These are phyloP conservation scores for Nilaparvata lugens DNA, from an alignment of 1,140 invertebrate species.

Conservation along the genomic window DNA sequence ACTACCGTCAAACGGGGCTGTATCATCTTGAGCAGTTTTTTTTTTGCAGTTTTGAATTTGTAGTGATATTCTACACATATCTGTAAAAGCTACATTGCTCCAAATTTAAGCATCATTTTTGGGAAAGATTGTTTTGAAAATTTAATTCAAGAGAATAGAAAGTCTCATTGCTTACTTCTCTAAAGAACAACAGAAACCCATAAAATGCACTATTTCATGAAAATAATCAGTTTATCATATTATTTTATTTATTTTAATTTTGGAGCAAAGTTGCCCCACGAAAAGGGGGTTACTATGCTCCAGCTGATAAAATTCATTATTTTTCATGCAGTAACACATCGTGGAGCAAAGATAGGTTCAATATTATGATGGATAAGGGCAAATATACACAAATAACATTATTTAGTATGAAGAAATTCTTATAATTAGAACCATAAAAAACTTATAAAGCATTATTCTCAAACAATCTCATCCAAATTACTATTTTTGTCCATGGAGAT, in stretches of 20 bases:
- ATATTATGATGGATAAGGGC: not conserved
- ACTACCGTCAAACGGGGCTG: not conserved
- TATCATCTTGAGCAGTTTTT: no score
- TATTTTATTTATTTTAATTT: not conserved
- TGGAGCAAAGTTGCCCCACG: conserved; percentile 3
- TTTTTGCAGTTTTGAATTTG: no score
- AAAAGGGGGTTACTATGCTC: not conserved
- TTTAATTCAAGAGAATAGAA: not conserved
- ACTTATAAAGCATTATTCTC: no score
- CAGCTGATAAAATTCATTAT: conserved; percentile 1
- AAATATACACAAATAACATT: conserved; percentile 1
- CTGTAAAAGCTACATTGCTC: no score
- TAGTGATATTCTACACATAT: no score
- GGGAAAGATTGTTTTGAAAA: not conserved
- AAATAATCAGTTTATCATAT: not conserved
- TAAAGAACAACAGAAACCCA: not conserved
- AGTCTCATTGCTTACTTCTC: not conserved
- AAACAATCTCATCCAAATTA: no score
- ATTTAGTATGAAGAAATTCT: not conserved
- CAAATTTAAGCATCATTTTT: not conserved
- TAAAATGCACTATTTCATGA: not conserved
- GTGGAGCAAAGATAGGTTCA: conserved; percentile 1
- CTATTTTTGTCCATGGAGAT: not conserved
- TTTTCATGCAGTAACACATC: not conserved
- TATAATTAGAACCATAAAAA: not conserved